Conservation (phyloP, 2,113 vertebrate genomes). For the Heteronetta atricapilla region DNA sequence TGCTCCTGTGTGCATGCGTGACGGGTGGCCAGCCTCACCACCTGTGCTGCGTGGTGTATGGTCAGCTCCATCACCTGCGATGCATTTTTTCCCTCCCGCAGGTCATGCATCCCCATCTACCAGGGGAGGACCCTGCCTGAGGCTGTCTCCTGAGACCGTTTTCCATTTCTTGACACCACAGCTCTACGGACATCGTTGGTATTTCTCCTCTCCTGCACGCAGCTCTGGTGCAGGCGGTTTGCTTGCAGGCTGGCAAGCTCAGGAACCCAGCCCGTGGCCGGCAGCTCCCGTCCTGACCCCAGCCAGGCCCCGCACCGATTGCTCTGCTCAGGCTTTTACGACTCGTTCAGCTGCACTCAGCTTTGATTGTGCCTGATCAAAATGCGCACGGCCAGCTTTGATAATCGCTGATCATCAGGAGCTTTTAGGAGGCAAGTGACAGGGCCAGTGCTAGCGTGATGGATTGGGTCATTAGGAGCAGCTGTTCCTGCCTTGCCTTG, state of each 20-base stretch:
- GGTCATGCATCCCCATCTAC: accelerated
- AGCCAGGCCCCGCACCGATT: conserved; percentile 35
- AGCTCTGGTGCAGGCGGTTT: not conserved
- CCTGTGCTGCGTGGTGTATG: not conserved
- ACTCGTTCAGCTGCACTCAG: conserved; percentile 49
- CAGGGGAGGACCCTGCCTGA: accelerated
- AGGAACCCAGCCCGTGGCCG: not conserved
- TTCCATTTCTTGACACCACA: not conserved
- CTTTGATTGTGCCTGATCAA: conserved; percentile 65
- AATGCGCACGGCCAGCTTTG: conserved; percentile 43
- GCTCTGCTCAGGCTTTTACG: conserved; percentile 44
- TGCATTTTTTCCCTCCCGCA: not conserved
- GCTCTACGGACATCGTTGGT: accelerated
- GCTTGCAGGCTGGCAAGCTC: not conserved
- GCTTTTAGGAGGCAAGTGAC: conserved; percentile 58
- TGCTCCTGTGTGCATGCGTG: not conserved
- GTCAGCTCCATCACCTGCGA: not conserved
- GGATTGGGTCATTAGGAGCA: conserved; percentile 46
- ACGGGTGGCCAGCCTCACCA: not conserved
- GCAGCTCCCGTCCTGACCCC: conserved; percentile 20
- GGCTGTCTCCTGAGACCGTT: not conserved
- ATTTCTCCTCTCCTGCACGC: conserved; percentile 13
- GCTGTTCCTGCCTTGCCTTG: conserved; percentile 19
- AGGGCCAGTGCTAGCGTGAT: conserved; percentile 1
- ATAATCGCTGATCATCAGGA: conserved; percentile 61